Percentiles rank a stretch among this genome's conserved stretches.
Evolutionary conservation across 30 jellyfish, hydroid and myxozoan genomes (phyloP).

Genomic region (Nemopilema nomurai): DNA sequence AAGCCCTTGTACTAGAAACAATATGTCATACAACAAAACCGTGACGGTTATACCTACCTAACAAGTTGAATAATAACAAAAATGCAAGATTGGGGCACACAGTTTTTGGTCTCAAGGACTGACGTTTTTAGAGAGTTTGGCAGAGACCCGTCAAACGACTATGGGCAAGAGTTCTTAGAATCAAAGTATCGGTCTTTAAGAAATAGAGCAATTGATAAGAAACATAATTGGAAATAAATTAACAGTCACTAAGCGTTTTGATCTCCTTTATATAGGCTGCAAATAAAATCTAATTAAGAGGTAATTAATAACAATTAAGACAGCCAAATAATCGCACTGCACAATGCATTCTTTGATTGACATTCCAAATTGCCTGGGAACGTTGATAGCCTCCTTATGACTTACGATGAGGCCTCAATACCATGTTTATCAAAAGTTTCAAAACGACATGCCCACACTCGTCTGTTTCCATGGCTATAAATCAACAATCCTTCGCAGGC

Average conservation of each 20-base stretch:
- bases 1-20: neutral
- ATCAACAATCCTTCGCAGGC: neutral
- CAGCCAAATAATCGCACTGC: neutral
- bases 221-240: constrained; percentile 21
- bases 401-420: neutral
- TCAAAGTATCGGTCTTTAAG: neutral
- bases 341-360: neutral
- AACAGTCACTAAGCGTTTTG: neutral
- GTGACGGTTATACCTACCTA: neutral
- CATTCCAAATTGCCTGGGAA: neutral
- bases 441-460: neutral
- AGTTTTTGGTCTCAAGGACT: neutral
- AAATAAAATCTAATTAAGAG: neutral
- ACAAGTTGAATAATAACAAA: neutral
- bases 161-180: neutral
- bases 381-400: neutral
- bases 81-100: neutral
- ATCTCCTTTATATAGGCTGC: neutral
- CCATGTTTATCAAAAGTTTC: neutral
- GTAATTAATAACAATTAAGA: neutral
- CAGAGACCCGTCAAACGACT: neutral
- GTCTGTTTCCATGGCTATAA: neutral
- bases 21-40: neutral
- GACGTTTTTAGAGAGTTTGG: no score
- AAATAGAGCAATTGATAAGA: neutral